Base-by-base conservation (phyloP, 2,113 vertebrate genomes). In the Pachycephala philippinensis region DNA sequence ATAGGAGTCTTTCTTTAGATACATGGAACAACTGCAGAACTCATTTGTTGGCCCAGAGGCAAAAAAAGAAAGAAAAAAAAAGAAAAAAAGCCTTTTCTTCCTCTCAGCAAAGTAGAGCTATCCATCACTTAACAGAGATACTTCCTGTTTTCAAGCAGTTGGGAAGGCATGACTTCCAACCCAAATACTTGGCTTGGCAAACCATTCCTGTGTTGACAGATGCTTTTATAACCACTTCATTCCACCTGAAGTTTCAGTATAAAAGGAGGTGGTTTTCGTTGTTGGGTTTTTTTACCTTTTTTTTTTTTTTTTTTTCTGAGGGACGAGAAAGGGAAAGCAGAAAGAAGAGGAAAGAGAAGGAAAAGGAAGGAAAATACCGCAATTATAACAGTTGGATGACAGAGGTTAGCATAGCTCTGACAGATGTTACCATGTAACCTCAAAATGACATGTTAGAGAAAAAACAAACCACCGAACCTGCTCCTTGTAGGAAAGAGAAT, bases 81-180 rank as follows among this genome's bases (percentile, higher is more conserved):
- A 63, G 88, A 42, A 89, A 93, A 95, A 97, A 97, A 86, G 79
- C 70, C 60, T 91, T 97, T 96, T 98, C 96, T 97, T 97, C 96
- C 97, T 98, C 98, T 97, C 93, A 97, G 98, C 95, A 96, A 98
- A 98, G 97, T 97, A 98, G 97, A 98, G 96, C 97, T 97, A 98
- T 98, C 98, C 98, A 98, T 99, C 98, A 98, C 98, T 98, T 98
- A 98, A 98, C 98, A 99, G 98, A 99, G 98, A 98, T 98, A 98
- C 98, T 99, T 99, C 98, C 99, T 99, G 98, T 99, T 98, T 99
- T 98, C 98, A 98, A 98, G 98, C 98, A 98, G 97, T 93, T 97
- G 93, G 96, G 97, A 97, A 98, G 93, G 97, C 96, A 98, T 98
- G 96, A 98, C 97, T 98, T 98, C 97, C 97, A 99, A 99, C 96